Evolutionary conservation across 2,113 vertebrate genomes (phyloP).

Genomic region (Dicerorhinus sumatrensis): DNA sequence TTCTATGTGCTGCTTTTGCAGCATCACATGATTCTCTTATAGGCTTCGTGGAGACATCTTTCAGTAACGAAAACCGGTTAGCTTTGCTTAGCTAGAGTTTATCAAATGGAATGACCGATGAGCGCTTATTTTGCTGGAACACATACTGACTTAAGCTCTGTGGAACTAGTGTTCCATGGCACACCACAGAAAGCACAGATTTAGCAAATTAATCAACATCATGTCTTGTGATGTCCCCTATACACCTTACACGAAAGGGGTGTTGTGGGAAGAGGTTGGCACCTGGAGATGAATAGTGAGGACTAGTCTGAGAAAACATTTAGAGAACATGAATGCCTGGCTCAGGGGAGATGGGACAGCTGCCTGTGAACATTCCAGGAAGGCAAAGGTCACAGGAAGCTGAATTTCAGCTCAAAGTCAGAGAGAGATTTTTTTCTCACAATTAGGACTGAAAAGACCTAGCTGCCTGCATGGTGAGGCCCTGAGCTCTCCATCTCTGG

Average conservation of each 20-base stretch:
- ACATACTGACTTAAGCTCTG: background rate
- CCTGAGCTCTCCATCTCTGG: background rate
- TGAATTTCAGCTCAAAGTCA: conserved; percentile 42
- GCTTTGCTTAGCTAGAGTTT: background rate
- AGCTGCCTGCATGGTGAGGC: background rate
- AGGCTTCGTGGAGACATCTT: background rate
- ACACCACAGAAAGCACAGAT: background rate
- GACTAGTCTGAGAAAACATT: background rate
- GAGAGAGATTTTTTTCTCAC: background rate
- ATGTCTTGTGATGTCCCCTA: background rate
- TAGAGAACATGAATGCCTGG: background rate
- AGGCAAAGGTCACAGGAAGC: conserved; percentile 21
- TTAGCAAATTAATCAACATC: background rate
- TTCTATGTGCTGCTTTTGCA: background rate
- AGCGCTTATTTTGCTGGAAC: background rate
- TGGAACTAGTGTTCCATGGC: background rate
- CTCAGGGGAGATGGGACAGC: background rate
- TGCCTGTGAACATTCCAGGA: background rate
- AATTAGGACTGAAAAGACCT: background rate
- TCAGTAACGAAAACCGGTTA: background rate
- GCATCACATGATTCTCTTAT: background rate
- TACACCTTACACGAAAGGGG: background rate
- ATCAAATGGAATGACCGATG: background rate
- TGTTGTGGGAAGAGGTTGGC: background rate
- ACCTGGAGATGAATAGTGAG: background rate